phyloP scores from a whole-genome alignment of 2,888 invertebrate species.

The Uropetala carovei region DNA sequence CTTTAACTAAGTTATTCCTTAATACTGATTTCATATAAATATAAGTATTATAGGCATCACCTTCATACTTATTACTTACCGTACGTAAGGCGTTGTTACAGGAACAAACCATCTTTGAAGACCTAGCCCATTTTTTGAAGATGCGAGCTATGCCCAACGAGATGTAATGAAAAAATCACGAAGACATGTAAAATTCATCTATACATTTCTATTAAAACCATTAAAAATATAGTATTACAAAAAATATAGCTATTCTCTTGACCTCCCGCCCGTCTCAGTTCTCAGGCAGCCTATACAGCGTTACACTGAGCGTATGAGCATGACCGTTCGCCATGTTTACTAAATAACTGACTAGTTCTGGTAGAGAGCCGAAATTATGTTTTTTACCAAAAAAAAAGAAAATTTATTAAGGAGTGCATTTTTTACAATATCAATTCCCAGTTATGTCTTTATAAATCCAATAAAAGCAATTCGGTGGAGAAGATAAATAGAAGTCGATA shows the following conservation, averaged over 20 bases:
- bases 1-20: not conserved
- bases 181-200: constrained; percentile 55
- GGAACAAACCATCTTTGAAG: constrained; percentile 64
- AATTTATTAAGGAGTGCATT: not conserved
- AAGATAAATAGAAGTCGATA: constrained; percentile 21
- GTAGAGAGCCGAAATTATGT: constrained; percentile 42
- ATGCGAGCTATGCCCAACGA: constrained; percentile 44
- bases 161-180: constrained; percentile 44
- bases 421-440: not conserved
- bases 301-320: constrained; percentile 56
- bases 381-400: not conserved
- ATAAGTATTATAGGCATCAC: constrained; percentile 2
- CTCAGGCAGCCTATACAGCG: constrained; percentile 38
- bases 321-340: constrained; percentile 64
- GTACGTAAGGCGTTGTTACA: constrained; percentile 63
- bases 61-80: constrained; percentile 43
- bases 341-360: constrained; percentile 51
- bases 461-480: not conserved
- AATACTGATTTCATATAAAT: not conserved
- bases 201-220: constrained; percentile 60
- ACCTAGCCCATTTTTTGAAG: constrained; percentile 63
- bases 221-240: constrained; percentile 56
- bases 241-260: constrained; percentile 53
- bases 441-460: not conserved
- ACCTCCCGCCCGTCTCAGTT: constrained; percentile 55